Base-by-base conservation (phyloP, 2,888 invertebrate species). In the Lumbricus terrestris region DNA sequence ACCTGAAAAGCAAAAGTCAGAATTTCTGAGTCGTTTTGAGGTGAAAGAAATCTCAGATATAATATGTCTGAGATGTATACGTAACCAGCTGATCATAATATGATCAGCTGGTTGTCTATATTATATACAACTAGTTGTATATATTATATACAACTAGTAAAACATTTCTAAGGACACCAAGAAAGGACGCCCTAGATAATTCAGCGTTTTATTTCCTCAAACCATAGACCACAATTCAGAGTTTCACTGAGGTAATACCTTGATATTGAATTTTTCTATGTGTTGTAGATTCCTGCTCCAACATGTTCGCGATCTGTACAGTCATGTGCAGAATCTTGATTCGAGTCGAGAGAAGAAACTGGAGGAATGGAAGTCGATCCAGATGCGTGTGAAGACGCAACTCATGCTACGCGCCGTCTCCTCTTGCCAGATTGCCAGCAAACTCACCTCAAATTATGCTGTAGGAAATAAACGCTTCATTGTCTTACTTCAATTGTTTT, bases 371-470 rank as follows among this genome's bases (percentile, higher is more conserved):
- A 89, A 88, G 88, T 92, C 90, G 11, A 93, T 94, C 18, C 89
- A 93, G 91, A 93, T 93, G 11, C 91, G 94, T 82, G 88, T 92
- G 91, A 42, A 92, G 93, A 88, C 94, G 85, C 95, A 95, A 92
- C 91, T 94, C 3, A 92, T 94, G 6, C 93, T 95, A 2, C 92
- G 95, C 47, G 92, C 95, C 0, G 92, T 95, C 11, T 94, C 95
- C 6, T 95, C 95, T 91, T 94, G 95, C 91, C 95, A 95, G 91
- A 94, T 95, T 85, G 95, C 95, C 90, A 95, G 95, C 92, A 95
- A 95, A 92, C 92, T 95, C 23, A 94, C 94, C 38, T 95, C 94
- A 40, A 95, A 94, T 92, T 94, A 95, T 90, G 94, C 93, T 92
- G 95, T 95, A 92, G 91, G 91, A n/a, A n/a, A n/a, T n/a, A 69